Conservation (phyloP, 37 sponge, comb jelly and placozoan genomes). For the Petrosia ficiformis region DNA sequence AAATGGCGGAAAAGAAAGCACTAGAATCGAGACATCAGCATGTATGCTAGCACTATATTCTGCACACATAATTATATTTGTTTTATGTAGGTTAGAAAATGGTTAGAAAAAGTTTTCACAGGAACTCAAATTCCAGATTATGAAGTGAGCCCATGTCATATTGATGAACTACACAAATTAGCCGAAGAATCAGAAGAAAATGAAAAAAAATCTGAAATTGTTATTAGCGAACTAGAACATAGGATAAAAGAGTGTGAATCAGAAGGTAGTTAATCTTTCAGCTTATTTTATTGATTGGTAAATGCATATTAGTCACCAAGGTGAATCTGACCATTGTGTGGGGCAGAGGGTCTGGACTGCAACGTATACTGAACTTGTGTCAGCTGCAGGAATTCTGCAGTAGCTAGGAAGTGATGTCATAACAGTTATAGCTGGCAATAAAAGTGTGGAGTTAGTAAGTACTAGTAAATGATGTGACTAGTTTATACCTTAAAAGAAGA, state of each 20-base stretch:
- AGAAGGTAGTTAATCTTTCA: conserved; percentile 33
- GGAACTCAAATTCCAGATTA: conserved; percentile 46
- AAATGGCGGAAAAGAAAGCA: neutral
- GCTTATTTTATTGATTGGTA: neutral
- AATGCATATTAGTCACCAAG: neutral
- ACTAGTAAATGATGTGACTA: no score
- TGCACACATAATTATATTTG: neutral
- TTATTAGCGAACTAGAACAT: conserved; percentile 34
- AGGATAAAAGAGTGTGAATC: conserved; percentile 49
- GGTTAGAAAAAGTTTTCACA: conserved; percentile 57
- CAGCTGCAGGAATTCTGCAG: no score
- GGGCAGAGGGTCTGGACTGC: no score
- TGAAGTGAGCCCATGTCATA: conserved; percentile 43
- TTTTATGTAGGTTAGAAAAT: conserved; percentile 43
- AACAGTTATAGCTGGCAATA: no score
- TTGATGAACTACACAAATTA: conserved; percentile 32
- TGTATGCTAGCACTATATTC: conserved; percentile 14
- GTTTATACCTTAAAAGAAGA: no score
- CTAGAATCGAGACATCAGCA: no score
- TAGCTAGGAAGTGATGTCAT: no score
- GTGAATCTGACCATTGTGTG: no score
- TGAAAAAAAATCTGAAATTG: neutral
- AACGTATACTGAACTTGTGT: no score
- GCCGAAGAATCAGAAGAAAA: conserved; percentile 15
- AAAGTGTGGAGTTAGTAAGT: no score